Conservation (phyloP, 2,888 invertebrate genomes). For the Acronicta psi region DNA sequence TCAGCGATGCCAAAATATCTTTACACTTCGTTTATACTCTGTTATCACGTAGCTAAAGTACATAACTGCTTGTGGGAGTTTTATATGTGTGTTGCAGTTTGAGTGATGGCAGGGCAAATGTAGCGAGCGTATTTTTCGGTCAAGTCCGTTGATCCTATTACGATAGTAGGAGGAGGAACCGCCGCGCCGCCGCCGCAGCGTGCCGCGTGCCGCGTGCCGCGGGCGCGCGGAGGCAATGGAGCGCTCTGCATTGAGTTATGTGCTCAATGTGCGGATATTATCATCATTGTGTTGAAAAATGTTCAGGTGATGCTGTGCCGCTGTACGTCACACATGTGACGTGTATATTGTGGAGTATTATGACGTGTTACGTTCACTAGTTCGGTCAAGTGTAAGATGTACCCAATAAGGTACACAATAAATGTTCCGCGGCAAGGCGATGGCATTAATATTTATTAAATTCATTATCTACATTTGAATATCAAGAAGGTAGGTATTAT, state of each 20-base stretch:
- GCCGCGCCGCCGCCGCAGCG: constrained; percentile 33
- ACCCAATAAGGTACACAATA: too few relatives aligned
- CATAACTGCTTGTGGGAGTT: constrained; percentile 31
- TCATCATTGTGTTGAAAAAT: constrained; percentile 19
- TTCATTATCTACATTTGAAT: too few relatives aligned
- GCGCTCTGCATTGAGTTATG: constrained; percentile 29
- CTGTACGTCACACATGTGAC: background rate
- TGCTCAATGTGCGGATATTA: constrained; percentile 5
- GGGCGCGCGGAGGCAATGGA: constrained; percentile 50
- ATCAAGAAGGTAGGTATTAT: too few relatives aligned
- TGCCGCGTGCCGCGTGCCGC: too few relatives aligned
- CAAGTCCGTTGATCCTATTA: constrained; percentile 66
- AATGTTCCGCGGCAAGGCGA: too few relatives aligned
- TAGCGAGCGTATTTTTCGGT: constrained; percentile 65
- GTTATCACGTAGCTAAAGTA: constrained; percentile 30
- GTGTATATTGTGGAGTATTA: too few relatives aligned
- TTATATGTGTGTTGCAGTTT: constrained; percentile 32
- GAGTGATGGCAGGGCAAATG: constrained; percentile 62
- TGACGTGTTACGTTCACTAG: too few relatives aligned
- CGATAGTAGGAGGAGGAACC: constrained; percentile 49
- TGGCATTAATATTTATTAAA: too few relatives aligned
- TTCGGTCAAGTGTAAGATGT: too few relatives aligned
- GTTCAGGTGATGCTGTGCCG: background rate
- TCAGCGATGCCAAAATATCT: constrained; percentile 19
- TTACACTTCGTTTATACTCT: constrained; percentile 13